phyloP scores from a whole-genome alignment of 2,113 vertebrate species.

The Cebus imitator region DNA sequence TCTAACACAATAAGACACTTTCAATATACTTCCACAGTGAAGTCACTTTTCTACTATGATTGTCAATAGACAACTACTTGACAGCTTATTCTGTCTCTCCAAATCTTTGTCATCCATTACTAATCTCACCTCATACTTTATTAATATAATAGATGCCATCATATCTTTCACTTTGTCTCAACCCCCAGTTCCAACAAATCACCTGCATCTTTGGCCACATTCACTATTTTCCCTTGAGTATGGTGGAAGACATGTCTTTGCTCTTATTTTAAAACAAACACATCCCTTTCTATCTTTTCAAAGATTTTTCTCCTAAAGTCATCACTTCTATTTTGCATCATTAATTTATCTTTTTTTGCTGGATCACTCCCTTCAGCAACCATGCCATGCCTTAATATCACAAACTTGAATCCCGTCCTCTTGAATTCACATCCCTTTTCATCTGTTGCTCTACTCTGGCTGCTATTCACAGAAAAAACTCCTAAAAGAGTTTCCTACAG shows the following conservation, averaged over 20 bases:
- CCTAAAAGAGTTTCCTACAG: neutral
- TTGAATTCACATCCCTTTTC: neutral
- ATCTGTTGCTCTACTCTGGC: neutral
- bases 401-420: neutral
- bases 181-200: neutral
- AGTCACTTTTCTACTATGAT: neutral
- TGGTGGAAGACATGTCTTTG: neutral
- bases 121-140: neutral
- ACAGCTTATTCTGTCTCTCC: neutral
- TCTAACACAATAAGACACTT: neutral
- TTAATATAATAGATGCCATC: neutral
- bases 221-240: neutral
- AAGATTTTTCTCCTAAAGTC: neutral
- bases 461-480: neutral
- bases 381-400: neutral
- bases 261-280: neutral
- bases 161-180: neutral
- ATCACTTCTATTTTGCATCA: neutral
- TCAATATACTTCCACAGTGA: neutral
- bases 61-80: neutral
- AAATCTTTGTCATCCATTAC: neutral
- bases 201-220: neutral
- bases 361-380: neutral
- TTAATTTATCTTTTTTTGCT: neutral
- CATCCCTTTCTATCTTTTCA: neutral